Evolutionary conservation across 2,797 vertebrate species (phyloP).

Genomic region (Neoniphon sammara): DNA sequence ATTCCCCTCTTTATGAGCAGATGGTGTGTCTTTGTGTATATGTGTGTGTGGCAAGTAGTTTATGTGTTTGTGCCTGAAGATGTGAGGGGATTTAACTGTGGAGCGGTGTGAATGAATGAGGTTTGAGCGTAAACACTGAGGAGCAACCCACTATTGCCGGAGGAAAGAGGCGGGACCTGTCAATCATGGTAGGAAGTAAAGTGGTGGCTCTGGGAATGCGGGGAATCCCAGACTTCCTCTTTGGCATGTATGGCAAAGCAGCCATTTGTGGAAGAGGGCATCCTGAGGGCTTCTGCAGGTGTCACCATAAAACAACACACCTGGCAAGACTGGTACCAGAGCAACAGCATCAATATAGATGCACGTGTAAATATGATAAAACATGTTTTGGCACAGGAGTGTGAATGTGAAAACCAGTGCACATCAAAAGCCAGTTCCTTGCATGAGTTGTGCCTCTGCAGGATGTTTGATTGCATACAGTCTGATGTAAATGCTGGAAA

Average conservation of each 20-base stretch:
- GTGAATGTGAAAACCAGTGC: neutral
- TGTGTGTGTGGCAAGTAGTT: neutral
- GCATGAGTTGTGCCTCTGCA: slow-evolving; percentile 18
- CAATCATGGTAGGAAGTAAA: slow-evolving; percentile 60
- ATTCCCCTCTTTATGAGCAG: no score
- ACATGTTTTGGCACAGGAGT: neutral
- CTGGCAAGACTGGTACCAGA: slow-evolving; percentile 22
- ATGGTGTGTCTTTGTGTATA: neutral
- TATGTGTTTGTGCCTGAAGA: neutral
- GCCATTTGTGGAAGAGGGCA: neutral
- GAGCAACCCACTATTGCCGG: slow-evolving; percentile 41
- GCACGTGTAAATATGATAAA: slow-evolving; percentile 2
- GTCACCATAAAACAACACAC: slow-evolving; percentile 29
- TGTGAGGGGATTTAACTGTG: neutral
- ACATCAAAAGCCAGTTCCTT: slow-evolving; percentile 1
- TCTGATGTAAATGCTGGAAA: slow-evolving; percentile 14
- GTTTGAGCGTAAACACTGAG: slow-evolving; percentile 27
- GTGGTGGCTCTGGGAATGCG: slow-evolving; percentile 67
- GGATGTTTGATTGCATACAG: slow-evolving; percentile 16
- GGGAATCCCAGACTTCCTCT: slow-evolving; percentile 75
- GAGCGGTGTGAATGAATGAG: slow-evolving; percentile 24
- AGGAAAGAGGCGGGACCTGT: slow-evolving; percentile 50
- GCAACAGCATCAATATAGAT: neutral
- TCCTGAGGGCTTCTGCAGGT: slow-evolving; percentile 54
- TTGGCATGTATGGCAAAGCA: slow-evolving; percentile 26